phyloP scores from a whole-genome alignment of 2,888 invertebrate species.

The Loripinus fragilis region DNA sequence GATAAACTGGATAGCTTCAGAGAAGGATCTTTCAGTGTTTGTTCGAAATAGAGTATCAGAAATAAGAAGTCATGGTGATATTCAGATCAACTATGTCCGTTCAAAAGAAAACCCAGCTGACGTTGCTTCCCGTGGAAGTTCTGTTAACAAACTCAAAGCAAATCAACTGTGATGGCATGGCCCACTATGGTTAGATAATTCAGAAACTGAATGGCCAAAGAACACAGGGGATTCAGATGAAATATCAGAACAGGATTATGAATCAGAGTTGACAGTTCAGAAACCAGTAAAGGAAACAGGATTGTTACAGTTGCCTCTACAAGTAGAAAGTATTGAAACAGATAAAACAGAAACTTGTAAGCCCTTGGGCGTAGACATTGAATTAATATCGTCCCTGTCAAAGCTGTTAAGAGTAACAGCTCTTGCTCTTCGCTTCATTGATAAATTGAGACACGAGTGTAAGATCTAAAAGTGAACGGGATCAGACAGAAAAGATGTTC shows the following conservation, averaged over 20 bases:
- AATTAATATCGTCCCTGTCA: background rate
- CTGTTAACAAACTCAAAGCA: background rate
- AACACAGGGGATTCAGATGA: background rate
- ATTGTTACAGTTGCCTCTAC: background rate
- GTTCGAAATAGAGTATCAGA: background rate
- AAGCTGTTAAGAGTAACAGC: conserved; percentile 23
- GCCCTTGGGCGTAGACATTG: background rate
- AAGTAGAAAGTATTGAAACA: conserved; percentile 3
- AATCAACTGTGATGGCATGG: conserved; percentile 5
- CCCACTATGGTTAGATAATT: background rate
- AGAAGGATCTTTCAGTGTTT: background rate
- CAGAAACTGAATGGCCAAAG: background rate
- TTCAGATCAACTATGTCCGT: background rate
- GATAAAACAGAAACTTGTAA: background rate
- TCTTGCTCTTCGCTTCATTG: conserved; percentile 14
- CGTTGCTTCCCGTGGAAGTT: background rate
- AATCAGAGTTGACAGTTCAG: background rate
- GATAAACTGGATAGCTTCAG: background rate
- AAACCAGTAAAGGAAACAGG: background rate
- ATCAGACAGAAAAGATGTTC: conserved; percentile 11
- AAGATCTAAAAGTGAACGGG: conserved; percentile 1
- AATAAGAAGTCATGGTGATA: conserved; percentile 12
- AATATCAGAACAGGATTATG: background rate
- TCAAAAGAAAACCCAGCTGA: conserved; percentile 3
- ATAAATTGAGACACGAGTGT: conserved; percentile 1